Evolutionary conservation across 2,888 invertebrate genomes (phyloP), one percentile per base, ranked within the genome.

Genomic region (Drosophila quinaria): DNA sequence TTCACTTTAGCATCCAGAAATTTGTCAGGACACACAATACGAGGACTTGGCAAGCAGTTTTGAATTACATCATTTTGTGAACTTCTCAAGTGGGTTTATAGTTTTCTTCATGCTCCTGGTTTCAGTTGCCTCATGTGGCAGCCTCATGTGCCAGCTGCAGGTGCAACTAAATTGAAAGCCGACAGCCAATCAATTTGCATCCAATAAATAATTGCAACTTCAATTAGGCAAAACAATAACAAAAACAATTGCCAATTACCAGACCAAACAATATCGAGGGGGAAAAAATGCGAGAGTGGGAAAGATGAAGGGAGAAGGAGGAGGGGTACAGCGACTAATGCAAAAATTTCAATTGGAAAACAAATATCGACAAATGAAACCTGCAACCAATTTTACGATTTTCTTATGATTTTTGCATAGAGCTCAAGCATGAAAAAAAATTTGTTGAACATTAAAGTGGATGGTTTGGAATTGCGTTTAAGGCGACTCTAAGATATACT

Each of bases 141-240:
- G 29, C 68, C 31, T 19, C 44, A 42, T 51, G 50, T 42, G 31
- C 31, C 69, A 51, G 41, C 19, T 75, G 64, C 78, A 80, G 76
- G 78, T 76, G 76, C 61, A 62, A 60, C 33, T 17, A 55, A 61
- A 55, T 66, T 66, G 62, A 42, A 22, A 35, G 66, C 61, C 42
- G 11, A 58, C 62, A 69, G 59, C 81, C 89, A 86, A 86, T 86
- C 86, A 89, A 87, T 80, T 89, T 76, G 72, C 70, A 80, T 74
- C 63, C 78, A 75, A 85, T 86, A 79, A 86, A 89, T 86, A 87
- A 86, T 86, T 87, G 85, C 86, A 80, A 81, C 80, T 87, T 89
- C 90, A 89, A 89, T 87, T 85, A 89, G 80, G 60, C 63, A 75
- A 80, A 74, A 78, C 62, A 75, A 58, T 13, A 60, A 60, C 37